A percentile compares a stretch with the other conserved stretches of the same genome.
Evolutionary conservation across 2,113 vertebrate genomes (phyloP).

Genomic region (Taxidea taxus): DNA sequence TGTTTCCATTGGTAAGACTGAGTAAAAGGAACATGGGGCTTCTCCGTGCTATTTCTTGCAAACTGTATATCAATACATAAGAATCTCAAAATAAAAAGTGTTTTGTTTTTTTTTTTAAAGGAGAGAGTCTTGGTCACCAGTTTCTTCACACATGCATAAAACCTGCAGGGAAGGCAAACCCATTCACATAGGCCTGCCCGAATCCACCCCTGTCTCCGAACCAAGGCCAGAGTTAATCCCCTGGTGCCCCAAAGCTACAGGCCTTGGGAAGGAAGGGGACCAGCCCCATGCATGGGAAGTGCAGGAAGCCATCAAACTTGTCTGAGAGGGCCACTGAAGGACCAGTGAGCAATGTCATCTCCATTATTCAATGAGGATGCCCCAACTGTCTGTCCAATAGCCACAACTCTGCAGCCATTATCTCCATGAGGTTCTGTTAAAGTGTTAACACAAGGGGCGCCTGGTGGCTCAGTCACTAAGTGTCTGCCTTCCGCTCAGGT

Average conservation of each 20-base stretch:
- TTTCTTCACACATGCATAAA: background rate
- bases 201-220: rapidly evolving
- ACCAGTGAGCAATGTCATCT: no score
- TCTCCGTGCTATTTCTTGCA: background rate
- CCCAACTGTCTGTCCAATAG: background rate
- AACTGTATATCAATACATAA: background rate
- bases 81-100: background rate
- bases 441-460: background rate
- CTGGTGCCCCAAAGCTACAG: no score
- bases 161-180: background rate
- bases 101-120: background rate
- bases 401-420: background rate
- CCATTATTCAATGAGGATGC: background rate
- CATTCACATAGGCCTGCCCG: rapidly evolving
- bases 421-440: background rate
- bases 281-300: background rate
- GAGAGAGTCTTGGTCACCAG: background rate
- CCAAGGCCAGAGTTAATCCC: background rate
- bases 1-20: no score
- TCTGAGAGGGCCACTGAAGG: background rate
- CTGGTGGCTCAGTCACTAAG: no score
- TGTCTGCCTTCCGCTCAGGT: no score
- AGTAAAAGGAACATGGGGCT: background rate
- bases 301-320: background rate
- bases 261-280: background rate